These are phyloP conservation scores for Cebuella pygmaea DNA, from an alignment of 2,797 vertebrate species.

Conservation along the genomic window DNA sequence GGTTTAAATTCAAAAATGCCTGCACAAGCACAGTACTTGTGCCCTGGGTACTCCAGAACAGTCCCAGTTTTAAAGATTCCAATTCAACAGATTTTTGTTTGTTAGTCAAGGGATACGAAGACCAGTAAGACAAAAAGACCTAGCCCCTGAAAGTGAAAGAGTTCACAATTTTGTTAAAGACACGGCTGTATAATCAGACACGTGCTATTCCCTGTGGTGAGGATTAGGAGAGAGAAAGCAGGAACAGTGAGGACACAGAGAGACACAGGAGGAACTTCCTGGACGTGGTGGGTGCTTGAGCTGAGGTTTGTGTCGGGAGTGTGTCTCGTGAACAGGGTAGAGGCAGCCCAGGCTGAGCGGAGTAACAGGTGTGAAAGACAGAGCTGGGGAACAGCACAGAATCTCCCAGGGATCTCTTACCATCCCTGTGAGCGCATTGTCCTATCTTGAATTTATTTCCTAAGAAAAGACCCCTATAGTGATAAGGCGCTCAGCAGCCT, in stretches of 20 bases:
- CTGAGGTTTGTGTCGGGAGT: not conserved
- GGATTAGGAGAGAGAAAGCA: not conserved
- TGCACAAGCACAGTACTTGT: rapidly evolving
- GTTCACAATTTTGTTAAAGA: not conserved
- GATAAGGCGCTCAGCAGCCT: no score
- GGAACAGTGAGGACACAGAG: rapidly evolving
- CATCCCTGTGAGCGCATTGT: not conserved
- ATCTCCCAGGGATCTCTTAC: not conserved
- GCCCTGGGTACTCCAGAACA: not conserved
- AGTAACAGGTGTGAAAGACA: rapidly evolving
- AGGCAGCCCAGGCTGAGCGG: not conserved
- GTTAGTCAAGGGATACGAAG: not conserved
- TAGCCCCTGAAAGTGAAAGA: not conserved
- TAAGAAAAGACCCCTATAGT: no score
- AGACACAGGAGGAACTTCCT: not conserved
- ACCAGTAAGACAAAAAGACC: not conserved
- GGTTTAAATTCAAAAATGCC: not conserved
- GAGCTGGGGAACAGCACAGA: not conserved
- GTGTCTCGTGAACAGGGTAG: rapidly evolving
- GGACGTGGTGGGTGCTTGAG: no score
- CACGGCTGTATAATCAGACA: rapidly evolving
- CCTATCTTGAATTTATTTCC: not conserved
- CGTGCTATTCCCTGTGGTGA: rapidly evolving
- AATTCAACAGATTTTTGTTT: not conserved
- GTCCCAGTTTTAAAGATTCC: not conserved